These are phyloP conservation scores for Trochalopteron elliotii DNA, from an alignment of 2,113 vertebrate species.

Conservation along the genomic window DNA sequence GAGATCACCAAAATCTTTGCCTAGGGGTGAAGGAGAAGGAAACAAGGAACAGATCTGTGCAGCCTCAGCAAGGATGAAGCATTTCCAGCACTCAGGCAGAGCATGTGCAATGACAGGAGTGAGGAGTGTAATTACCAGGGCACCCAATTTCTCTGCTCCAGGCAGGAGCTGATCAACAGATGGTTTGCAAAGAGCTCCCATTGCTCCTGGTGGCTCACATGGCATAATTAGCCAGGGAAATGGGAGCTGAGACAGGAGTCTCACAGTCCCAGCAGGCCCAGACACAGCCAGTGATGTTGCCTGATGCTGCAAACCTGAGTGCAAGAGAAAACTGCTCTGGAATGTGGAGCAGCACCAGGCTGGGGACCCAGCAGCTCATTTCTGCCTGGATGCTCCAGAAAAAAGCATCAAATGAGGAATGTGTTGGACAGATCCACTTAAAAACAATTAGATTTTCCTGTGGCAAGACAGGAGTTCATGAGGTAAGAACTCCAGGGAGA, in stretches of 20 bases:
- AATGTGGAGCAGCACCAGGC: not conserved
- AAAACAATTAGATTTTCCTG: not conserved
- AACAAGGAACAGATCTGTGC: not conserved
- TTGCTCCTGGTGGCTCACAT: not conserved
- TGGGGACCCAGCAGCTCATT: not conserved
- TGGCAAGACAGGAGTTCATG: not conserved
- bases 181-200: not conserved
- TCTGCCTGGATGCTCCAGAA: not conserved
- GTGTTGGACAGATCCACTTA: not conserved
- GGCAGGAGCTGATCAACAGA: slow-evolving; percentile 10
- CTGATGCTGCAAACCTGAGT: not conserved
- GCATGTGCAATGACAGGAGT: not conserved
- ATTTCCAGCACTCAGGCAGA: not conserved
- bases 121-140: not conserved
- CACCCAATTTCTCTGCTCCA: not conserved
- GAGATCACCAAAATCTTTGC: not conserved
- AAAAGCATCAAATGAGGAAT: not conserved
- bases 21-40: not conserved
- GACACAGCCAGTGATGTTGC: not conserved
- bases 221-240: not conserved
- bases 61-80: not conserved
- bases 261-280: not conserved
- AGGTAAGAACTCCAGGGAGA: not conserved
- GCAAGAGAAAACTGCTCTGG: not conserved
- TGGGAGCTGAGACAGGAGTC: not conserved